Base-by-base conservation (phyloP, 2,888 invertebrate species). In the Platynereis dumerilii region DNA sequence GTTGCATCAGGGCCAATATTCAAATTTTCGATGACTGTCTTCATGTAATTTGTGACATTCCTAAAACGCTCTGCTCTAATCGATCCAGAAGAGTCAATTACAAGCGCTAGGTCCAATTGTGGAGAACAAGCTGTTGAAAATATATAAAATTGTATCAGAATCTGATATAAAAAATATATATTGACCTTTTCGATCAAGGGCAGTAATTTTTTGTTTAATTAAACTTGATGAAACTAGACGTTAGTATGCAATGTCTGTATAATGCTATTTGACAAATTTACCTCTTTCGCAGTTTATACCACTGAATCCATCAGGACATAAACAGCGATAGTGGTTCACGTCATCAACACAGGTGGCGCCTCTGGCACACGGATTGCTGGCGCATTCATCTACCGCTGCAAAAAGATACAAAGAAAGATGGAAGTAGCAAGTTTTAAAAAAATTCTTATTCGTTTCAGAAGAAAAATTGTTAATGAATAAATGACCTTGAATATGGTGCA, bases 271-370 rank as follows among this genome's bases (percentile, higher is more conserved):
- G n/a, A n/a, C 17, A 58, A 2, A 59, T 28, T 45, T 34, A 60
- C 60, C 24, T 29, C 60, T 48, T 28, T 60, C 60, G 22, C 60
- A 60, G 34, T 60, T 60, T 5, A 22, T 28, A 24, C 60, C 60
- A 27, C 60, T 60, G 29, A 22, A 52, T 15, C 60, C 60, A 7
- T 29, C 27, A 15, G 48, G 24, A 52, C 60, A 60, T 10, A 29
- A 28, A 52, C 60, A 60, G 53, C 27, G 27, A 34, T 60, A 60
- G 7, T 7, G 20, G 39, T 60, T 60, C 29, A 60, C 20, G 15
- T 34, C 60, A 17, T 60, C 52, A 10, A 60, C 60, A 60, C 60
- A 60, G 2, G n/a, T n/a, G 52, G 20, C 34, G 29, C 53, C 60
- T 5, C 20, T 17, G 3, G 29, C 59, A 28, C 60, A 60, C 28